These are phyloP conservation scores for Bombycilla garrulus DNA, from an alignment of 2,113 vertebrate species.

Conservation along the genomic window DNA sequence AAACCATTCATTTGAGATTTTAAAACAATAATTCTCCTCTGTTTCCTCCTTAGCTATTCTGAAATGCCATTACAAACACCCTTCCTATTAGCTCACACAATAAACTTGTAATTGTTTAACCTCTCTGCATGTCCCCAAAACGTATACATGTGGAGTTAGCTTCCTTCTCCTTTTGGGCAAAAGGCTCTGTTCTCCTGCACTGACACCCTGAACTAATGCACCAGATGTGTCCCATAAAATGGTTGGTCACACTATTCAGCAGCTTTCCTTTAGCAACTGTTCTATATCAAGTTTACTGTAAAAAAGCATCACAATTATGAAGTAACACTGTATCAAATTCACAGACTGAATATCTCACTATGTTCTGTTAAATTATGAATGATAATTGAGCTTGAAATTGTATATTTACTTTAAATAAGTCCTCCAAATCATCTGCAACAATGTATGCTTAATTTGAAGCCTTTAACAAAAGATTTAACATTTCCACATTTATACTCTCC, in stretches of 20 bases:
- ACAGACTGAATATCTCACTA: conserved; percentile 55
- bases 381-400: conserved; percentile 78
- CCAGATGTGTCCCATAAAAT: conserved; percentile 81
- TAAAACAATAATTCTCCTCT: conserved; percentile 70
- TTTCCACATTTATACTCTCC: conserved; percentile 69
- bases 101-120: conserved; percentile 64
- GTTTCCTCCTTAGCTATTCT: conserved; percentile 68
- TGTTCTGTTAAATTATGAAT: conserved; percentile 62
- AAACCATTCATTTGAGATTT: conserved; percentile 74
- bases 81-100: conserved; percentile 69
- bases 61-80: conserved; percentile 65
- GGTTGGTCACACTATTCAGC: conserved; percentile 75
- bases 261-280: conserved; percentile 77
- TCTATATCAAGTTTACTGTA: conserved; percentile 79
- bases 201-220: conserved; percentile 78
- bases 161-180: conserved; percentile 67
- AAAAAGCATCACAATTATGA: conserved; percentile 75
- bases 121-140: conserved; percentile 56
- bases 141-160: conserved; percentile 62
- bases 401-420: conserved; percentile 79
- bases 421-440: conserved; percentile 66
- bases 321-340: conserved; percentile 75
- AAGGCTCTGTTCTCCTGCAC: conserved; percentile 70
- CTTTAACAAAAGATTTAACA: conserved; percentile 68
- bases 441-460: conserved; percentile 67